Evolutionary conservation across 2,113 vertebrate species (phyloP).

Genomic region (Lanius ludovicianus): DNA sequence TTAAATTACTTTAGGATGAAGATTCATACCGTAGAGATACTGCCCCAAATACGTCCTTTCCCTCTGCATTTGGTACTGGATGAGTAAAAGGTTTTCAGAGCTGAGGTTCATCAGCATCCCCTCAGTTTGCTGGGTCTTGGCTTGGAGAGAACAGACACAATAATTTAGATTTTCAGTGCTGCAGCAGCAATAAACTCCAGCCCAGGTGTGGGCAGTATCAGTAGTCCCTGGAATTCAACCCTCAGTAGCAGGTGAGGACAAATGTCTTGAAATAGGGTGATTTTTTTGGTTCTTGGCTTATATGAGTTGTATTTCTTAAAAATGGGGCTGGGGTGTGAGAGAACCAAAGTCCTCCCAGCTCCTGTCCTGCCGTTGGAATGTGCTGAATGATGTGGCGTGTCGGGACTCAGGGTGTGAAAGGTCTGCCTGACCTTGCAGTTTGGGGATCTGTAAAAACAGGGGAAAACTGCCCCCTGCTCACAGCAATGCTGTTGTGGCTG

Average conservation of each 20-base stretch:
- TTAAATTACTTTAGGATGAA: not conserved
- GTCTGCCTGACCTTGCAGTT: not conserved
- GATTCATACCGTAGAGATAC: conserved; percentile 33
- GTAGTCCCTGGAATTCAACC: not conserved
- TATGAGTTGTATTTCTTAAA: not conserved
- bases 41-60: not conserved
- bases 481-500: not conserved
- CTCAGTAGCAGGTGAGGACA: not conserved
- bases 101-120: conserved; percentile 6
- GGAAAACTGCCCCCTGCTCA: not conserved
- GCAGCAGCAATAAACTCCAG: not conserved
- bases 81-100: conserved; percentile 28
- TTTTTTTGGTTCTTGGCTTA: not conserved
- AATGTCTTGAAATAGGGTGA: not conserved
- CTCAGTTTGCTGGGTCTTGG: not conserved
- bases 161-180: not conserved
- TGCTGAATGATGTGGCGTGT: not conserved
- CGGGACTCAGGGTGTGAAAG: accelerated
- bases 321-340: not conserved
- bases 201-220: no score
- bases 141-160: not conserved
- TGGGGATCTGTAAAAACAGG: not conserved
- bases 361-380: not conserved
- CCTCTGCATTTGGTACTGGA: conserved; percentile 27
- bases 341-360: not conserved